Conservation (phyloP, 2,888 invertebrate genomes). For the Idaea biselata region DNA sequence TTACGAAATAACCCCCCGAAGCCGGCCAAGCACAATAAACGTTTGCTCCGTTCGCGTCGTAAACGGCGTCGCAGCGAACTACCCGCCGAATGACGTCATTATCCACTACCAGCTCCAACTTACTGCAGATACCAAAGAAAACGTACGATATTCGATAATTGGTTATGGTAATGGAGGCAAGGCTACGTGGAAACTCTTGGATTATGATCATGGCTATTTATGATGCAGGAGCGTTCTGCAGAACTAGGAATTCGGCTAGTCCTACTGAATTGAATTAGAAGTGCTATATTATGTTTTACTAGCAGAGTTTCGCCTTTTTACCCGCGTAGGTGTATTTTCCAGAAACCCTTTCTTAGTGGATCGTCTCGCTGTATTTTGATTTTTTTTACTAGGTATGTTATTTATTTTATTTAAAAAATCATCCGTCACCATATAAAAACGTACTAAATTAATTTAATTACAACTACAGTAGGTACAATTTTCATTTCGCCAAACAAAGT, state of each 20-base stretch:
- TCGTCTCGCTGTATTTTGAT: no score
- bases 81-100: slow-evolving; percentile 20
- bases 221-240: background rate
- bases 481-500: background rate
- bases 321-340: no score
- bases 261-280: no score
- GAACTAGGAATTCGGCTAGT: background rate
- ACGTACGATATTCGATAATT: background rate
- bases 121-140: slow-evolving; percentile 1
- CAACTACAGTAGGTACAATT: background rate
- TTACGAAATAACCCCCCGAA: background rate
- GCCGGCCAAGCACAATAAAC: slow-evolving; percentile 22
- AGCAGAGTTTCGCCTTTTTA: no score
- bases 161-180: background rate
- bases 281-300: no score
- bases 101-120: slow-evolving; percentile 7
- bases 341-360: no score
- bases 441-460: background rate
- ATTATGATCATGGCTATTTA: background rate
- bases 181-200: background rate
- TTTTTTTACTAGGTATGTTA: no score
- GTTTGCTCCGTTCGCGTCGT: slow-evolving; percentile 22
- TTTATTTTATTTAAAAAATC: no score
- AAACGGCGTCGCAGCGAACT: slow-evolving; percentile 20
- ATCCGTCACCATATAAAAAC: no score